Base-by-base conservation (phyloP, 2,888 invertebrate species). In the Agrotis clavis region DNA sequence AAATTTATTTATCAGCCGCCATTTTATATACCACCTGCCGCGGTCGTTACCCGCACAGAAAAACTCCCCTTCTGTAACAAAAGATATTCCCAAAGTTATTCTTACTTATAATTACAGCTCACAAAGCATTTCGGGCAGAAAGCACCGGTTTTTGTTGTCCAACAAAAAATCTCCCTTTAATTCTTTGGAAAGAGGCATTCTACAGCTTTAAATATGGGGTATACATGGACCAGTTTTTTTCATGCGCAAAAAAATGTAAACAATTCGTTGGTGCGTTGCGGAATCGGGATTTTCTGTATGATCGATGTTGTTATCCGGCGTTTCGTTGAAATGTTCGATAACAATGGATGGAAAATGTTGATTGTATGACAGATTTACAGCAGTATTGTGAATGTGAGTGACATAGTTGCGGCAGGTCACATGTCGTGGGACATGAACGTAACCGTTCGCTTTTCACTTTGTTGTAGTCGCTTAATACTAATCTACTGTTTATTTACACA, bases 51-150 rank as follows among this genome's bases (percentile, higher is more conserved):
- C 94, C 94, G 91, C 88, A 90, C 90, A 93, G 90, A 94, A 95
- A 95, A 95, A 94, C 93, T 93, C 94, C 95, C 94, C 94, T 92
- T 87, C 84, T 72, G 57, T 85, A 92, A 94, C 94, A 95, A 95
- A 93, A 94, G 94, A 94, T 91, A 93, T 93, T 93, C 94, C 93
- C 93, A 92, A 94, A 94, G 92, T 94, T 94, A 95, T 95, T 95
- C 93, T 94, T 93, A 92, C 92, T 95, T 94, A 94, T 94, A 94
- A 95, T 95, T 95, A 94, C 90, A 90, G 87, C 86, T 90, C 90
- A 93, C 94, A 94, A 94, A 94, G 94, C 92, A 89, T 92, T 94
- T 93, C 88, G 92, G 89, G 89, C 88, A 90, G 90, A 93, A 91
- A 91, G 91, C 89, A 86, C 87, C 79, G 81, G 81, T 93, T 93